Evolutionary conservation across 2,113 vertebrate species (phyloP).

Genomic region (Antidorcas marsupialis): DNA sequence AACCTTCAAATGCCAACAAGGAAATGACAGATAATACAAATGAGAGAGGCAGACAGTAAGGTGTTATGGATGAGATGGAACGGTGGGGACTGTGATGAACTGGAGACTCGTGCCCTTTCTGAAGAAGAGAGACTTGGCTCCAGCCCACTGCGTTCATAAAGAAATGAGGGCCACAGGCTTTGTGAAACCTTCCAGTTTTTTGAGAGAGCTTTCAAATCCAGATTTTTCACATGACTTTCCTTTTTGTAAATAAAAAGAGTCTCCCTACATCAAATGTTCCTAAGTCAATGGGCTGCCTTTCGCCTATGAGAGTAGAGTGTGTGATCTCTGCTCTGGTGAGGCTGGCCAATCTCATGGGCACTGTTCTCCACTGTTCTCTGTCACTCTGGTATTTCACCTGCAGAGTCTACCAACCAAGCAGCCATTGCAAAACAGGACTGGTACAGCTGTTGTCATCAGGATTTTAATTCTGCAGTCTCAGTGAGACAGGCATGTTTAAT

Average conservation of each 20-base stretch:
- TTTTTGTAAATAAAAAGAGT: neutral
- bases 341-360: neutral
- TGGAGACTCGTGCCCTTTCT: neutral
- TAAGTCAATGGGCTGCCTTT: neutral
- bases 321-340: neutral
- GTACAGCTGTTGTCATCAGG: neutral
- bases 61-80: rapidly evolving
- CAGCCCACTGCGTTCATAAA: neutral
- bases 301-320: neutral
- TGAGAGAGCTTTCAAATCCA: neutral
- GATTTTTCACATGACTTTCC: neutral
- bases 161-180: neutral
- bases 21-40: neutral
- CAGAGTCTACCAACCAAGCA: neutral
- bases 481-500: neutral
- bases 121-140: neutral
- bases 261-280: neutral
- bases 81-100: neutral
- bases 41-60: neutral
- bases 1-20: neutral
- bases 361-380: neutral
- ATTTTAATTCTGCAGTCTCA: neutral
- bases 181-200: neutral
- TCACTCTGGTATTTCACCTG: neutral
- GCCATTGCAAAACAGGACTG: neutral